These are phyloP conservation scores for Lycaon pictus DNA, from an alignment of 2,113 vertebrate genomes.

Conservation along the genomic window DNA sequence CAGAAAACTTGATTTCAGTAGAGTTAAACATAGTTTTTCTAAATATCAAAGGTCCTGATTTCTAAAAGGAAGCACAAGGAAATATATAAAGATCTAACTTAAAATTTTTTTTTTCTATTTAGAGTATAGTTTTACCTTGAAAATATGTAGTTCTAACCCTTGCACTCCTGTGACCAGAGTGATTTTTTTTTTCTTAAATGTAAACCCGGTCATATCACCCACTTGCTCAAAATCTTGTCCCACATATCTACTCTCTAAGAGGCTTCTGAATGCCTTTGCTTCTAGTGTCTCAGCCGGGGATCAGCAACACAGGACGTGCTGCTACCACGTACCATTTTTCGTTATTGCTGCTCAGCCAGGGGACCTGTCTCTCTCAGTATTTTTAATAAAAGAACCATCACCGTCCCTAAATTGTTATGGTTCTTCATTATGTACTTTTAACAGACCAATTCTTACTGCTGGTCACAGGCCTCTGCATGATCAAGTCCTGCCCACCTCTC, in stretches of 20 bases:
- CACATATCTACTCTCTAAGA: not conserved
- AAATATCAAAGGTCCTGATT: constrained; percentile 89
- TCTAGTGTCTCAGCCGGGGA: not conserved
- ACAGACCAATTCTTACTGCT: not conserved
- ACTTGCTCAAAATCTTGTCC: not conserved
- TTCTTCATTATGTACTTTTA: not conserved
- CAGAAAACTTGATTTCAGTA: constrained; percentile 91
- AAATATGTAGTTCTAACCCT: not conserved
- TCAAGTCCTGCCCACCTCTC: not conserved
- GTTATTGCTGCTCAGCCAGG: not conserved
- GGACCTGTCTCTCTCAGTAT: not conserved
- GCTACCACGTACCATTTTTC: not conserved
- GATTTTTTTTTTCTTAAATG: not conserved
- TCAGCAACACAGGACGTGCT: not conserved
- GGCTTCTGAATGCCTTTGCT: no score
- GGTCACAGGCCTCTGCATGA: not conserved
- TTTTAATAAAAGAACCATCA: not conserved
- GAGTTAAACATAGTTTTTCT: constrained; percentile 92
- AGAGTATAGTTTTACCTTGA: not conserved
- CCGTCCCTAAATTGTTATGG: not conserved
- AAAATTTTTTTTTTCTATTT: not conserved
- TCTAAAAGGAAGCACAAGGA: constrained; percentile 85
- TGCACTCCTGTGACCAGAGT: not conserved
- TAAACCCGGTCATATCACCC: not conserved
- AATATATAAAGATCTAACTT: constrained; percentile 57